Evolutionary conservation across 2,113 vertebrate genomes (phyloP), one percentile per base, ranked within the genome.

Genomic region (Lonchura striata): DNA sequence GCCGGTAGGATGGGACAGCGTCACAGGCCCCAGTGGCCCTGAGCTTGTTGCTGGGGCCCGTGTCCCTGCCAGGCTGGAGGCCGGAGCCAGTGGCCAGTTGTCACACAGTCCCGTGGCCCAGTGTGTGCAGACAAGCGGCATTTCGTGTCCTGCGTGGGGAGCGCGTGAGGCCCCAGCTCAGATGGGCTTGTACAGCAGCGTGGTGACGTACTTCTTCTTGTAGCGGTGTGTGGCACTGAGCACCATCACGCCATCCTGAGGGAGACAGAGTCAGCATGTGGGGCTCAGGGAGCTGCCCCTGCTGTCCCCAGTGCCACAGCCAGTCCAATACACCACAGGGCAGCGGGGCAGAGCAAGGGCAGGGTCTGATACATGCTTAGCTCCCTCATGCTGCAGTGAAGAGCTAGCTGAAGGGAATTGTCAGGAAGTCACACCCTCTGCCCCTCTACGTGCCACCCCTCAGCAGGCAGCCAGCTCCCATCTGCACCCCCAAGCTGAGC

Each of bases 181-280:
- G 82, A 98, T 97, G 94, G 97, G 97, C 56, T 97, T 98, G 92
- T 98, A 98, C 7, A 98, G 97, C 94, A 99, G 97, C 6, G 99
- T 99, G 85, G 99, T 99, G 94, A 99, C 99, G 4, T 99, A 99
- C 92, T 99, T 99, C 98, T 99, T 99, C 98, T 99, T 99, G 97
- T 99, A 99, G 88, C 99, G 99, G 85, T 99, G 99, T 1, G 99
- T 99, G 13, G 98, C 99, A 35, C 99, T 99, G 61, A 99, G 99
- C 80, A 99, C 99, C 99, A 99, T 99, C 86, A 99, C 99, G 0
- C 99, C 99, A 11, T 99, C 99, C 99, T 99, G 97, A 0, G 17
- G 84, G 87, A 83, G 59, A 75, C 75, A 23, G 75, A 0, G 0
- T 91, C 70, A 79, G 52, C 2, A 1, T 3, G 17, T 2, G 6